Base-by-base conservation (phyloP, 2,888 invertebrate genomes). In the Sarcophaga carnaria region DNA sequence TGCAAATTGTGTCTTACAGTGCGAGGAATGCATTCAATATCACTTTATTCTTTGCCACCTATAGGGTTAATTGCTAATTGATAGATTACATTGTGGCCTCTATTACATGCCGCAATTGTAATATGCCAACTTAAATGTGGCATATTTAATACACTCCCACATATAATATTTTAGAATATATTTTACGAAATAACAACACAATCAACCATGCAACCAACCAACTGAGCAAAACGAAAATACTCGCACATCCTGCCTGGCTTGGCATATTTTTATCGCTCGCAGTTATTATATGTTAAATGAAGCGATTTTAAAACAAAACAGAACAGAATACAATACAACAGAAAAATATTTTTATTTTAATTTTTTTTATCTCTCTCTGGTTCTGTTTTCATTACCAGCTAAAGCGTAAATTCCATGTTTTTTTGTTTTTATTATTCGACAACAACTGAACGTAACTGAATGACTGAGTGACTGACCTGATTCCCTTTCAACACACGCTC, bases 221-320 rank as follows among this genome's bases (percentile, higher is more conserved):
- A 37, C 8, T 37, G 37, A 37, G 37, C 37, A 37, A 37, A 10
- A 37, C 37, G 37, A 37, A 37, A 10, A 37, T 37, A 37, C 37
- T 37, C 8, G 37, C 37, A 37, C 37, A 37, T 37, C 37, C 17
- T 54, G 17, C 6, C 75, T 60, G 22, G 11, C 12, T 20, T 54
- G 54, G 20, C 20, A 72, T 63, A 60, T 74, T 89, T 90, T 88
- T 87, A 84, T 88, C 88, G 88, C 91, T 91, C 89, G 87, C 91
- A 91, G 92, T 90, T 91, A 91, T 92, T 91, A 91, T 92, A 91
- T 91, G 91, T 91, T 92, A 91, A 92, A 92, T 92, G 92, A 92
- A 91, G 92, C 92, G 91, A 90, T 89, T 91, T 91, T 91, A 54
- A 54, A 54, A 54, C 17, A 54, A 54, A 37, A 37, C 37, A 37